These are phyloP conservation scores for Drosophila navojoa DNA, from an alignment of 1,140 invertebrate genomes.

Conservation along the genomic window DNA sequence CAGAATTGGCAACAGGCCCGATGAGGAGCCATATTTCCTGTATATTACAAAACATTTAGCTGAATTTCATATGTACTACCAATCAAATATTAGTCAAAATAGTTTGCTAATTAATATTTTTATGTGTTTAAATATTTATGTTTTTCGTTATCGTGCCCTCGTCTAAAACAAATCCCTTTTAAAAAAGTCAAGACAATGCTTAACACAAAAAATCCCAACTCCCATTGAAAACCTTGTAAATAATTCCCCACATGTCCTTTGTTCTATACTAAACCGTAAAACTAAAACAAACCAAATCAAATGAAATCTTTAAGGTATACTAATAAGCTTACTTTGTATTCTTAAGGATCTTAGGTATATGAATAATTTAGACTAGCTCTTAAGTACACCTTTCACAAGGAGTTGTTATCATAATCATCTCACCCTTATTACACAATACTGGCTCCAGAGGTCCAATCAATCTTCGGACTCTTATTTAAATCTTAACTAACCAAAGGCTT, in stretches of 20 bases:
- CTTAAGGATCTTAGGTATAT: slow-evolving; percentile 18
- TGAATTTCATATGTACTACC: slow-evolving; percentile 52
- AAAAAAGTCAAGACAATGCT: slow-evolving; percentile 44
- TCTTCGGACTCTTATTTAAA: neutral
- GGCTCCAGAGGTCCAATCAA: neutral
- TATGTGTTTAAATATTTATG: slow-evolving; percentile 76
- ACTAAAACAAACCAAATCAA: slow-evolving; percentile 51
- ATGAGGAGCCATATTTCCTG: slow-evolving; percentile 30
- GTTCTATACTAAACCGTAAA: slow-evolving; percentile 59
- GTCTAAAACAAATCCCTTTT: slow-evolving; percentile 75
- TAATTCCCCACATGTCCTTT: slow-evolving; percentile 79
- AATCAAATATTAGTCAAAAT: slow-evolving; percentile 73
- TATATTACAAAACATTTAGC: slow-evolving; percentile 60
- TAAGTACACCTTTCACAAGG: slow-evolving; percentile 41
- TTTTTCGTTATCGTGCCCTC: slow-evolving; percentile 81
- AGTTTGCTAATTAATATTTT: slow-evolving; percentile 80
- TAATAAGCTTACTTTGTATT: slow-evolving; percentile 1
- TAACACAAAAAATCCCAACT: slow-evolving; percentile 44
- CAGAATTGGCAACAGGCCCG: slow-evolving; percentile 54
- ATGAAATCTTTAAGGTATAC: slow-evolving; percentile 23
- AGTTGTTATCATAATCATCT: slow-evolving; percentile 13
- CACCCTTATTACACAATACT: slow-evolving; percentile 12
- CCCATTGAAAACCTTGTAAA: slow-evolving; percentile 71
- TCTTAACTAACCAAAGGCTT: no score
- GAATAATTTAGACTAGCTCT: slow-evolving; percentile 7